Percentiles rank a stretch among this genome's conserved stretches.
phyloP scores from a whole-genome alignment of 2,888 invertebrate species.

The Drosophila hamatofila region DNA sequence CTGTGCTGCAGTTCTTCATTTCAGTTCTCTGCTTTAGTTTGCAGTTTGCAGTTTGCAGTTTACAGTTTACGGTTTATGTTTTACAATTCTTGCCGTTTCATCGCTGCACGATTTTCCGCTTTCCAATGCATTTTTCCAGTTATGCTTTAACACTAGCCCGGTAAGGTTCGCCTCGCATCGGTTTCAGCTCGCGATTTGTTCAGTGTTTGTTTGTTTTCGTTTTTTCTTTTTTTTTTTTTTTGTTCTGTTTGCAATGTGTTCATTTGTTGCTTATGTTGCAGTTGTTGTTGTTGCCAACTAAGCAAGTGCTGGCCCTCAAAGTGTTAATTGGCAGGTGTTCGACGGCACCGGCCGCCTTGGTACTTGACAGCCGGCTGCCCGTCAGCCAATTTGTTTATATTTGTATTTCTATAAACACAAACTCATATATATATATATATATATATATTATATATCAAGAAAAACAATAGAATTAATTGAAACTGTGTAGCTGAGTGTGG shows the following conservation, averaged over 20 bases:
- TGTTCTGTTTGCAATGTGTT: background rate
- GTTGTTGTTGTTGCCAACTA: conserved; percentile 4
- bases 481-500: conserved; percentile 2
- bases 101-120: conserved; percentile 25
- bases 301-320: conserved; percentile 19
- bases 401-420: background rate
- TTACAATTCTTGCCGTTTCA: background rate
- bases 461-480: conserved; percentile 42
- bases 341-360: conserved; percentile 1
- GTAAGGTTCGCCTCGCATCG: conserved; percentile 38
- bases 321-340: conserved; percentile 42
- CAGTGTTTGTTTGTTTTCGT: background rate
- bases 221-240: background rate
- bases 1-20: background rate
- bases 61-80: conserved; percentile 1
- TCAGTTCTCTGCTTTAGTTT: conserved; percentile 11
- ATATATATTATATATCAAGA: background rate
- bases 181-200: conserved; percentile 33
- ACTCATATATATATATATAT: too few relatives aligned
- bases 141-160: conserved; percentile 37
- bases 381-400: conserved; percentile 21
- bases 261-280: background rate
- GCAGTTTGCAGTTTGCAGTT: conserved; percentile 10
- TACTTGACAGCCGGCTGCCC: conserved; percentile 8
- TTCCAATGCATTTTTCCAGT: conserved; percentile 48